A percentile compares a stretch with the other conserved stretches of the same genome.
Conservation (phyloP, 2,888 invertebrate species). For the Cerastoderma edule region DNA sequence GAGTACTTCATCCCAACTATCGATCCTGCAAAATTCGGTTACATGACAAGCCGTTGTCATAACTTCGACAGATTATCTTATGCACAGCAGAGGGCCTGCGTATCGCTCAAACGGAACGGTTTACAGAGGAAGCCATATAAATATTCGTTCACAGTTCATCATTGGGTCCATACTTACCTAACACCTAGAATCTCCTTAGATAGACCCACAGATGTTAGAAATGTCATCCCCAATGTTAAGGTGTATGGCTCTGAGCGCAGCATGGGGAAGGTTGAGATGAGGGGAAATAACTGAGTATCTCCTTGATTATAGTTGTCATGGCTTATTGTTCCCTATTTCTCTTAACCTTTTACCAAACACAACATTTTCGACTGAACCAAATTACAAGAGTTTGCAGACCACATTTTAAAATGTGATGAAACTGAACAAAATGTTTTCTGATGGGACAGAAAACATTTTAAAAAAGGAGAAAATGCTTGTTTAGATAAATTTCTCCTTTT, state of each 20-base stretch:
- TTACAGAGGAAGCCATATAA: slow-evolving; percentile 46
- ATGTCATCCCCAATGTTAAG: slow-evolving; percentile 43
- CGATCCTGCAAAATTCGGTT: slow-evolving; percentile 59
- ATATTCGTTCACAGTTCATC: slow-evolving; percentile 64
- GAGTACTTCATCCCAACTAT: slow-evolving; percentile 67
- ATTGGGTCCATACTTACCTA: slow-evolving; percentile 66
- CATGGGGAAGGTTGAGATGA: too few species aligned
- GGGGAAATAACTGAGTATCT: too few species aligned
- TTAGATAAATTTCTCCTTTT: too few species aligned
- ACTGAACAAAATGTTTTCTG: too few species aligned
- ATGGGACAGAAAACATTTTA: too few species aligned
- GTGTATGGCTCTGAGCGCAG: slow-evolving; percentile 40
- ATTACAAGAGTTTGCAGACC: too few species aligned
- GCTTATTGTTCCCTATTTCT: too few species aligned
- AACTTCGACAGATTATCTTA: slow-evolving; percentile 42
- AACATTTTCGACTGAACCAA: too few species aligned
- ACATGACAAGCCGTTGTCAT: slow-evolving; percentile 55
- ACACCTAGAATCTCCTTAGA: slow-evolving; percentile 18
- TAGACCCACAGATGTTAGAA: slow-evolving; percentile 32
- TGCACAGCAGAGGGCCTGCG: slow-evolving; percentile 55
- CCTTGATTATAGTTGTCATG: too few species aligned
- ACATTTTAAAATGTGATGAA: too few species aligned
- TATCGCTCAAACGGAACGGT: slow-evolving; percentile 52
- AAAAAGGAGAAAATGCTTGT: too few species aligned
- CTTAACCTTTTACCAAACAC: too few species aligned